Conservation (phyloP, 2,888 invertebrate genomes). For the Cremastinae sp. region DNA sequence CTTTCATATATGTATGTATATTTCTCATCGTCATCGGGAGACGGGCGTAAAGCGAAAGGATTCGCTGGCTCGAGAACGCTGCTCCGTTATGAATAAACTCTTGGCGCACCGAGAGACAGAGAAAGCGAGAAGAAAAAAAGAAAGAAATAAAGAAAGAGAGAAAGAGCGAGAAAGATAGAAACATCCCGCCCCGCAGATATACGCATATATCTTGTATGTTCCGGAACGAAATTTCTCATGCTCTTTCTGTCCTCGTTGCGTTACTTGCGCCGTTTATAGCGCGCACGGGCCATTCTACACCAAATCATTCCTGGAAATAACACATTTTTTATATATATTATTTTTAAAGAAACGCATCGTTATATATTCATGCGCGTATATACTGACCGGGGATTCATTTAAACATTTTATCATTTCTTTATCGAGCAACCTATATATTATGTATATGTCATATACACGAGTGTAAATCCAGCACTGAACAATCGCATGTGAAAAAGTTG, state of each 20-base stretch:
- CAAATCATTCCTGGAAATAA: background rate
- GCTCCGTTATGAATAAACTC: slow-evolving; percentile 60
- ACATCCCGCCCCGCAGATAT: no score
- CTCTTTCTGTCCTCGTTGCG: slow-evolving; percentile 22
- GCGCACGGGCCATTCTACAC: background rate
- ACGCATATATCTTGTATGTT: slow-evolving; percentile 46
- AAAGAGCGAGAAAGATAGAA: slow-evolving; percentile 16
- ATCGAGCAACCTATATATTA: slow-evolving; percentile 16
- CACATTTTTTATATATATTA: no score
- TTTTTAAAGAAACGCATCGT: no score
- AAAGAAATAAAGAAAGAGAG: slow-evolving; percentile 1
- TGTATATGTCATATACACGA: no score
- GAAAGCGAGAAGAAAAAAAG: background rate
- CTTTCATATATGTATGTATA: slow-evolving; percentile 3
- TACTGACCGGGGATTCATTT: no score
- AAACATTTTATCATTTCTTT: background rate
- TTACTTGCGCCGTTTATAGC: slow-evolving; percentile 13
- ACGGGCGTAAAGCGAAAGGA: slow-evolving; percentile 19
- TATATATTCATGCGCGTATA: no score
- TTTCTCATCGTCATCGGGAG: slow-evolving; percentile 7
- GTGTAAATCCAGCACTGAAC: slow-evolving; percentile 19
- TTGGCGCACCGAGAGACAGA: slow-evolving; percentile 22
- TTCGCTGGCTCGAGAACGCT: slow-evolving; percentile 36
- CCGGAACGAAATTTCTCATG: slow-evolving; percentile 52
- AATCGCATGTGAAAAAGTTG: slow-evolving; percentile 53